Evolutionary conservation across 2,888 invertebrate genomes (phyloP).

Genomic region (Caenorhabditis sp.): DNA sequence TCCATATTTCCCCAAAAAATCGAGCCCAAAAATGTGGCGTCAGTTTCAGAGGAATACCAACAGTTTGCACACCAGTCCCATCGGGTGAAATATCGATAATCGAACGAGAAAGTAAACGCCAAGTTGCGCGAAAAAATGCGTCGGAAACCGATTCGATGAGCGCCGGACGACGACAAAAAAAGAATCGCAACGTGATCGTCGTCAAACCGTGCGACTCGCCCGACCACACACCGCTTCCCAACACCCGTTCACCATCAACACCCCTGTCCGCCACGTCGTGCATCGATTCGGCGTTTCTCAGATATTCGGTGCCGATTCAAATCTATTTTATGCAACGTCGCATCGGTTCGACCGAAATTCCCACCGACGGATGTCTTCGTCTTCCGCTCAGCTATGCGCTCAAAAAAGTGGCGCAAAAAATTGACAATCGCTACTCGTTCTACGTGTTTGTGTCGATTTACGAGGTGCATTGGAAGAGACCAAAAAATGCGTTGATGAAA

Average conservation of each 20-base stretch:
- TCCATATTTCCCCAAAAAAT: no score
- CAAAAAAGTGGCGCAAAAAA: background rate
- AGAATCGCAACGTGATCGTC: background rate
- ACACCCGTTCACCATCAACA: background rate
- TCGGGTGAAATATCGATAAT: background rate
- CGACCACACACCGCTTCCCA: background rate
- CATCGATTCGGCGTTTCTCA: background rate
- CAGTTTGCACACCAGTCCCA: background rate
- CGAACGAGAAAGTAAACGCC: background rate
- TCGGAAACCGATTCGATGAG: background rate
- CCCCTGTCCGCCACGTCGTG: background rate
- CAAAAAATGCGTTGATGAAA: background rate
- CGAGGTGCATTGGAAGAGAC: background rate
- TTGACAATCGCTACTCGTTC: background rate
- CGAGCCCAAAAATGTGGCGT: no score
- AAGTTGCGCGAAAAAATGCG: background rate
- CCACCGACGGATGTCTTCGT: background rate
- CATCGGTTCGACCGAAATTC: background rate
- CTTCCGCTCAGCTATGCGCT: background rate
- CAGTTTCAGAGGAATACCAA: background rate
- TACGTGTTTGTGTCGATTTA: background rate
- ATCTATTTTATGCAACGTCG: background rate
- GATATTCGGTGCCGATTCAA: background rate
- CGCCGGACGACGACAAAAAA: background rate
- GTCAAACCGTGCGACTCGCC: background rate